Evolutionary conservation across 2,888 invertebrate species (phyloP).

Genomic region (Eupithecia subumbrata): DNA sequence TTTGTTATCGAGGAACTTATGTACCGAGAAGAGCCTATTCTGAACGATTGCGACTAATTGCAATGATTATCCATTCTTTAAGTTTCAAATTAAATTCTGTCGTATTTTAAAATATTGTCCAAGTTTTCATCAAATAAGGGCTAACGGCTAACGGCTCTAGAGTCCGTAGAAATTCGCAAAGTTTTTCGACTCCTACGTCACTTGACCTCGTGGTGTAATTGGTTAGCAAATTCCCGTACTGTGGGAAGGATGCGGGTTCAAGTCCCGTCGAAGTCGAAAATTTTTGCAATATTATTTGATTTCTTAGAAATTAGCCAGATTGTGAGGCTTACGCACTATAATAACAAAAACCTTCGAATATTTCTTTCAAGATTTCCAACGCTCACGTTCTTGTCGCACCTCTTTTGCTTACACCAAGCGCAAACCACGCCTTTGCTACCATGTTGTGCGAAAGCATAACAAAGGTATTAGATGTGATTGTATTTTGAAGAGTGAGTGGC

Average conservation of each 20-base stretch:
- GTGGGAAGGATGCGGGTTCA: too few species aligned
- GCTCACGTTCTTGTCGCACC: not conserved
- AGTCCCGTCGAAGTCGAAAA: too few species aligned
- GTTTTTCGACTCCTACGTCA: too few species aligned
- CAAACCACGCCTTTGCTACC: not conserved
- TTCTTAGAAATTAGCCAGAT: too few species aligned
- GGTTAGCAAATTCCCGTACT: too few species aligned
- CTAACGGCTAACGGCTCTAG: too few species aligned
- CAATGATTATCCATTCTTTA: not conserved
- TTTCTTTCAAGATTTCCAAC: not conserved
- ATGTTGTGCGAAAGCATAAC: not conserved
- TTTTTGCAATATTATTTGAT: too few species aligned
- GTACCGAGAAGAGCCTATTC: not conserved
- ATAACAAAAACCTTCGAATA: too few species aligned
- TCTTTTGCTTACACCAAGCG: not conserved
- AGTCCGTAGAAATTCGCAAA: too few species aligned
- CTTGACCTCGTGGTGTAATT: too few species aligned
- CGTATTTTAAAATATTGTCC: not conserved
- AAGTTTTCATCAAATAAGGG: too few species aligned
- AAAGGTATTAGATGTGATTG: not conserved
- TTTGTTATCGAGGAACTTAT: constrained; percentile 8
- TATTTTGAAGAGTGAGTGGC: constrained; percentile 9
- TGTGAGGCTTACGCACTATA: too few species aligned
- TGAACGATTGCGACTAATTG: not conserved
- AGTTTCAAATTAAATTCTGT: not conserved